Conservation (phyloP, 2,797 vertebrate genomes). For the Galago senegalensis region DNA sequence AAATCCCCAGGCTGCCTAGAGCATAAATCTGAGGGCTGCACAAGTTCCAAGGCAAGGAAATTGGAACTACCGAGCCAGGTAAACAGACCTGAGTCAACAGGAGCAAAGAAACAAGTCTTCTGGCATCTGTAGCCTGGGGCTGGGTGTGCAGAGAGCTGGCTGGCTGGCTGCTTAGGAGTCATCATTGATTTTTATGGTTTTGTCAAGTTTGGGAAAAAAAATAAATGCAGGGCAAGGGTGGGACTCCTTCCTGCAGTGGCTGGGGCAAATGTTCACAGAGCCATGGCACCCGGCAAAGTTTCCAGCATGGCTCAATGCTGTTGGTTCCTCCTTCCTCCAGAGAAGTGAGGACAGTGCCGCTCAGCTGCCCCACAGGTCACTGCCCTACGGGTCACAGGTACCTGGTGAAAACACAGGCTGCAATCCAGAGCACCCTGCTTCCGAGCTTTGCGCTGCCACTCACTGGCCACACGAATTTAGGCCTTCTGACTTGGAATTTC, state of each 20-base stretch:
- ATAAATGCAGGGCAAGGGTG: conserved; percentile 63
- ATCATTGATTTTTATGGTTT: conserved; percentile 76
- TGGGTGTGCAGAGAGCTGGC: conserved; percentile 11
- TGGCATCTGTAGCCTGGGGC: neutral
- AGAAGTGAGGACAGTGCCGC: neutral
- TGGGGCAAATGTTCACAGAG: neutral
- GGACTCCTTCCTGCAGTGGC: neutral
- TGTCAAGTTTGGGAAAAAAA: conserved; percentile 71
- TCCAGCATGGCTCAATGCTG: neutral
- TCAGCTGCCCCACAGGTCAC: neutral
- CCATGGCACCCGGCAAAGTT: conserved; percentile 16
- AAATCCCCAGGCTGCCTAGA: conserved; percentile 61
- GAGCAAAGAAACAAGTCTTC: conserved; percentile 67
- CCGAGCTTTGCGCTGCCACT: neutral
- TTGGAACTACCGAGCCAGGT: conserved; percentile 61
- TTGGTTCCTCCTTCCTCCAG: neutral
- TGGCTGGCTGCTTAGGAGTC: conserved; percentile 60
- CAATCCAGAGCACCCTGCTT: neutral
- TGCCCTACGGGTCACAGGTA: neutral
- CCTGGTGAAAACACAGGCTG: neutral
- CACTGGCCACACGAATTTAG: neutral
- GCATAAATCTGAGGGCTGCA: conserved; percentile 54
- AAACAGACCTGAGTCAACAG: conserved; percentile 78
- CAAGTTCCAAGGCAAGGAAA: conserved; percentile 69
- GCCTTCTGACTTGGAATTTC: neutral